Evolutionary conservation across 2,888 invertebrate genomes (phyloP).

Genomic region (Aphidoletes aphidimyza): DNA sequence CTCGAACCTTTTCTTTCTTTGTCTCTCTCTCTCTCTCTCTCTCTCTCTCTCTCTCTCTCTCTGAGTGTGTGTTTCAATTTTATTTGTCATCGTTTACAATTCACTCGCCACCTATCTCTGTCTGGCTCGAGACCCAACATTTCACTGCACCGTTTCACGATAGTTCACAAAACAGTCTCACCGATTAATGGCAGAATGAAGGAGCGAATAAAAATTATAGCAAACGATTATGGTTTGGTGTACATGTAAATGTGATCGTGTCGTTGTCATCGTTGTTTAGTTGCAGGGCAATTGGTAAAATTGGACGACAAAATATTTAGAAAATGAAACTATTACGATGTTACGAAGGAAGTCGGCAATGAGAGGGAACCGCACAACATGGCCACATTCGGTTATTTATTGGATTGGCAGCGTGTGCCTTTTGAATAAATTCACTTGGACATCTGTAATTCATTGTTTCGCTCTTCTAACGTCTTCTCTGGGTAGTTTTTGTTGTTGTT

Average conservation of each 20-base stretch:
- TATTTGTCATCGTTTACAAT: no score
- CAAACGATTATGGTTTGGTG: not conserved
- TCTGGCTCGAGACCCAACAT: no score
- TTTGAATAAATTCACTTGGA: constrained; percentile 11
- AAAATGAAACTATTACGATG: constrained; percentile 2
- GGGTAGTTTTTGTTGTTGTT: not conserved
- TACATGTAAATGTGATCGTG: not conserved
- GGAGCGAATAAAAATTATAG: constrained; percentile 1
- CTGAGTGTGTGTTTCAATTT: not conserved
- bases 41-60: not conserved
- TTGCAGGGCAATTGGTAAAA: constrained; percentile 3
- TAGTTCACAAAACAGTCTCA: no score
- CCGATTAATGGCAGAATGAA: no score
- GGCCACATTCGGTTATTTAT: not conserved
- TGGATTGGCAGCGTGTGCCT: constrained; percentile 26
- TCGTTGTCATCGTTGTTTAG: not conserved
- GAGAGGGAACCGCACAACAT: not conserved
- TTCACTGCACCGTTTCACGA: no score
- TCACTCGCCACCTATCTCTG: not conserved
- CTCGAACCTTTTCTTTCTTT: not conserved
- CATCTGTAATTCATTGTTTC: not conserved
- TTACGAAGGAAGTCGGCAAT: not conserved
- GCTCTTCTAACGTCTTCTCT: not conserved
- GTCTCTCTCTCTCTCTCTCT: not conserved
- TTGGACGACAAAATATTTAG: constrained; percentile 19